Evolutionary conservation across 2,113 vertebrate species (phyloP).

Genomic region (Phoxinus phoxinus): DNA sequence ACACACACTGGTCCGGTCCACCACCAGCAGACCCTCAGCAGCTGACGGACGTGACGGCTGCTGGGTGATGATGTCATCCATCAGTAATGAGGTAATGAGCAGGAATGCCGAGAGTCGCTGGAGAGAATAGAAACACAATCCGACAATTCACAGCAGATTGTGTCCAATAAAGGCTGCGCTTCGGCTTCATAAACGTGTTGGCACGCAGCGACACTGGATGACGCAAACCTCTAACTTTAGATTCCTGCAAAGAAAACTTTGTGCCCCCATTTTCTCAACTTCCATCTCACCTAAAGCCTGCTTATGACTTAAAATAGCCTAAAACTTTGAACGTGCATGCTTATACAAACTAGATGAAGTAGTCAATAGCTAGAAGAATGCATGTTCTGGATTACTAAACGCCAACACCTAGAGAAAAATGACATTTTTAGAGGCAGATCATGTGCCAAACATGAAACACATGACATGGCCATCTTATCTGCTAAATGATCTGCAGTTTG

Average conservation of each 20-base stretch:
- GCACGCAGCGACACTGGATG: constrained; percentile 20
- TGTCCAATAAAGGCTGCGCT: constrained; percentile 23
- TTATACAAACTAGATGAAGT: background rate
- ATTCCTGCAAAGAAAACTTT: background rate
- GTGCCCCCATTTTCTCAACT: background rate
- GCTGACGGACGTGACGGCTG: background rate
- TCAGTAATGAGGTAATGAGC: constrained; percentile 42
- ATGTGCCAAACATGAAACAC: background rate
- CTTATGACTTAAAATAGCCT: no score
- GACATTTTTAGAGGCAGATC: background rate
- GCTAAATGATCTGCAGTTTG: background rate
- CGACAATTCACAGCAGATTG: background rate
- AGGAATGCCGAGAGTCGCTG: background rate
- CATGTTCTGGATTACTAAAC: background rate
- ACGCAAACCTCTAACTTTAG: constrained; percentile 37
- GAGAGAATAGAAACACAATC: background rate
- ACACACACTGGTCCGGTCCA: background rate
- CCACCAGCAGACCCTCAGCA: background rate
- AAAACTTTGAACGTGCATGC: background rate
- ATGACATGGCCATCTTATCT: background rate
- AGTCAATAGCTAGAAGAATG: background rate
- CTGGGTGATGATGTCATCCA: background rate
- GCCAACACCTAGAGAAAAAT: background rate
- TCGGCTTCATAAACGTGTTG: constrained; percentile 12
- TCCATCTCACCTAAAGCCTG: background rate